phyloP scores from a whole-genome alignment of 2,797 vertebrate species.

The Acipenser oxyrinchus region DNA sequence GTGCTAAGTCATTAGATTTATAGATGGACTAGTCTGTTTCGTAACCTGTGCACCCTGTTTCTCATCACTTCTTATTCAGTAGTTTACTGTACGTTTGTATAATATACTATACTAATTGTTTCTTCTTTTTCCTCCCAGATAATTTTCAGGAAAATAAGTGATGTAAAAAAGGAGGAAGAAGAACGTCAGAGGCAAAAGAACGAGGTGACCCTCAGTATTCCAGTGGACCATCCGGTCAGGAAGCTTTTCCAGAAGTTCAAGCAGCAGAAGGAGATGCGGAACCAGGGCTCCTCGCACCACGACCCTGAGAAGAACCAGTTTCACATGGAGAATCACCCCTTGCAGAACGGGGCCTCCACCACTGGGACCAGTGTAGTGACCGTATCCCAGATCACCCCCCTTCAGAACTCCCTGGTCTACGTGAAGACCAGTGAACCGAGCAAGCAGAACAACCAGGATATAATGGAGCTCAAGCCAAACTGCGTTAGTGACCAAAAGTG shows the following conservation, averaged over 20 bases:
- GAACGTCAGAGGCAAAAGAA: slow-evolving; percentile 75
- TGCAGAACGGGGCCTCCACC: slow-evolving; percentile 53
- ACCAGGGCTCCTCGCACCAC: slow-evolving; percentile 50
- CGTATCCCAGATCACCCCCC: slow-evolving; percentile 69
- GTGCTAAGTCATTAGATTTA: no score
- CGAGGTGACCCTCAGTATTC: slow-evolving; percentile 84
- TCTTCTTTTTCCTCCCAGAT: slow-evolving; percentile 51
- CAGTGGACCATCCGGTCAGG: slow-evolving; percentile 90
- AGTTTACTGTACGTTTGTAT: background rate
- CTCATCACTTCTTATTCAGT: no score
- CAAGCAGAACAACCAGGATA: slow-evolving; percentile 60
- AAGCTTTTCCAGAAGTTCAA: slow-evolving; percentile 97
- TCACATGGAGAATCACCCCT: slow-evolving; percentile 63
- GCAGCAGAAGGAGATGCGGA: slow-evolving; percentile 80
- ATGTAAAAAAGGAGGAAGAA: slow-evolving; percentile 90
- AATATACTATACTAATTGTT: no score
- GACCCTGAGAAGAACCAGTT: slow-evolving; percentile 70
- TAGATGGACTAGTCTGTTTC: no score
- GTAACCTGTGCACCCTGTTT: no score
- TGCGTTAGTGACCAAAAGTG: slow-evolving; percentile 51
- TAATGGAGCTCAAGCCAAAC: slow-evolving; percentile 62
- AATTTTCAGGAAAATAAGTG: slow-evolving; percentile 89
- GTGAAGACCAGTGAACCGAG: slow-evolving; percentile 53
- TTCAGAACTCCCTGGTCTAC: slow-evolving; percentile 61
- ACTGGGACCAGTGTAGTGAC: slow-evolving; percentile 63